Evolutionary conservation across 2,888 invertebrate species (phyloP).

Genomic region (Deroplatys truncata): DNA sequence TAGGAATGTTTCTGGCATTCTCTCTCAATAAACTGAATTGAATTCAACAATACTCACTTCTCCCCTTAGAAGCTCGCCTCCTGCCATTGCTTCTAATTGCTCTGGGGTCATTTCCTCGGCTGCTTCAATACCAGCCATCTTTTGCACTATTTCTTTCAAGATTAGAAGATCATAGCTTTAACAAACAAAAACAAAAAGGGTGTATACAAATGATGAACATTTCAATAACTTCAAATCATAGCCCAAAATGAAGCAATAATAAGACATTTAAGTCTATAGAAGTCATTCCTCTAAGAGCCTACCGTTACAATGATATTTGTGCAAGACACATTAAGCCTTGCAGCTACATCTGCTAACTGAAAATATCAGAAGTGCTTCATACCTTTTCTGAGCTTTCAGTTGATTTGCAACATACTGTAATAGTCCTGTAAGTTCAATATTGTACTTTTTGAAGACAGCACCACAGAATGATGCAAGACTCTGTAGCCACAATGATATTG

Average conservation of each 20-base stretch:
- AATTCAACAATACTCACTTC: slow-evolving; percentile 59
- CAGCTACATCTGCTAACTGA: not conserved
- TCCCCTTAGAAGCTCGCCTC: slow-evolving; percentile 90
- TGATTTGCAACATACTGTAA: slow-evolving; percentile 97
- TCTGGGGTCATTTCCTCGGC: slow-evolving; percentile 94
- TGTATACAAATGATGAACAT: not conserved
- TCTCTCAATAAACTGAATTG: no score
- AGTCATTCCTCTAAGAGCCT: not conserved
- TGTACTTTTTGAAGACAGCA: slow-evolving; percentile 94
- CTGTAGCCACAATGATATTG: slow-evolving; percentile 90
- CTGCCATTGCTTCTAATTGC: slow-evolving; percentile 94
- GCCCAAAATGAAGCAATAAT: not conserved
- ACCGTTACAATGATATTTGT: not conserved
- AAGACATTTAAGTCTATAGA: no score
- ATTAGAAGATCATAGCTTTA: slow-evolving; percentile 83
- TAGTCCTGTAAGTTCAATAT: slow-evolving; percentile 90
- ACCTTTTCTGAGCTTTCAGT: slow-evolving; percentile 93
- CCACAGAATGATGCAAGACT: slow-evolving; percentile 94
- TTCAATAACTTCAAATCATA: no score
- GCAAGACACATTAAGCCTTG: not conserved
- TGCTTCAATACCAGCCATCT: slow-evolving; percentile 98
- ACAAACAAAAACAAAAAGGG: slow-evolving; percentile 30
- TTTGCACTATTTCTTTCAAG: slow-evolving; percentile 95
- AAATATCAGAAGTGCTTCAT: slow-evolving; percentile 30
- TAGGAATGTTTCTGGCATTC: no score